Base-by-base conservation (phyloP, 2,797 vertebrate genomes). In the Sparidentex hasta region DNA sequence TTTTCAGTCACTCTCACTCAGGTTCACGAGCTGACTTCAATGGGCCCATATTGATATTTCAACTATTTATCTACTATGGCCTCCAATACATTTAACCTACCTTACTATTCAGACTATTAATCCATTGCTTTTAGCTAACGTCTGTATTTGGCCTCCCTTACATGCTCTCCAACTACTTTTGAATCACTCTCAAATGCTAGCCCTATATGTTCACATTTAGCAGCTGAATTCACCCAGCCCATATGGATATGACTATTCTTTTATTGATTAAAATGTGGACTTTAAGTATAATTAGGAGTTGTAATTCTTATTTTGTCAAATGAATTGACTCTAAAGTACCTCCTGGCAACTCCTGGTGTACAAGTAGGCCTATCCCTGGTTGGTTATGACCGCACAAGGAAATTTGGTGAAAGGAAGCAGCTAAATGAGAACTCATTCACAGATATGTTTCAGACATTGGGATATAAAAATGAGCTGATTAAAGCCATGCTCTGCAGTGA, bases 401-500 rank as follows among this genome's bases (percentile, higher is more conserved):
- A 46, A 48, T 1, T 14, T 41, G 20, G 62, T 21, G 41, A 25
- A 61, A 52, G 3, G 21, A 76, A 21, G 16, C 11, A 65, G 11
- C 5, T 17, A 9, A 58, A 46, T 17, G 70, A 21, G 1, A 61
- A 56, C 17, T 44, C n/a, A 56, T 51, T 65, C 8, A 33, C 17
- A 16, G 8, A 11, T 3, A 57, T 70, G 66, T 65, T 69, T 48
- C 47, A 74, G 44, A 38, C n/a, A 11, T 18, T 9, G 59, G 16
- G 69, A 44, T 67, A 66, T 50, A 41, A 65, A 79, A 58, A 64
- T 65, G 71, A 79, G 68, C 16, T 9, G 17, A 8, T 72, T n/a
- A 77, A 65, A 66, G 76, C 58, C 51, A 57, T 33, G 16, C 5
- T 51, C 54, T 59, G 61, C 21, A 38, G 7, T 33, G 52, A 33